Base-by-base conservation (phyloP, 2,888 invertebrate species). In the Eupithecia exiguata region DNA sequence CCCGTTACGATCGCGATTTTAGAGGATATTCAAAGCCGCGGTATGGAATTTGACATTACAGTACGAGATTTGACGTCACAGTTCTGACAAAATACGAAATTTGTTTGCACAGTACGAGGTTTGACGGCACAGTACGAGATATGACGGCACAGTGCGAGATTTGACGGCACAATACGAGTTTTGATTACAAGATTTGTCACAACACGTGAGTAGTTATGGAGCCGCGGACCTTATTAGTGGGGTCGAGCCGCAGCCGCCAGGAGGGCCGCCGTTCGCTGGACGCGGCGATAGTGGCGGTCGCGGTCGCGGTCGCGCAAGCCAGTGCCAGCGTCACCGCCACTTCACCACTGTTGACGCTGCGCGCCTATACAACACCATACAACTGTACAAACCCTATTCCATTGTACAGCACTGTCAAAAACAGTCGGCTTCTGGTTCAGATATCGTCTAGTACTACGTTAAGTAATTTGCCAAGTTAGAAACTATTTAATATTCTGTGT, bases 241-340 rank as follows among this genome's bases (percentile, higher is more conserved):
- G 97, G 95, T 98, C 98, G 93, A 98, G 97, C 91, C 97, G 96
- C 87, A 98, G 96, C 91, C 98, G 96, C 98, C 98, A 98, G 84
- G 98, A 98, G 62, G 98, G 98, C 88, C 98, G 96, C 83, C 98
- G 96, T 92, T 98, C 98, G 88, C 90, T 89, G 90, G 88, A 89
- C 84, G 95, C 90, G 82, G 94, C 92, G 85, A 95, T 94, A 81
- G 94, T 94, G 40, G 94, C 93, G 77, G 93, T 93, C 71, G 94
- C 94, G 67, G 94, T 92, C 74, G 92, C 93, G 79, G 92, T 88
- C 76, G 90, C 92, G 81, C 89, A 86, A 78, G 92, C 92, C 83
- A 92, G 81, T 82, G 92, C 92, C 67, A 91, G 77, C 73, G 91
- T 89, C 80, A 93, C 92, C 71, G 92, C 92, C 75, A 89, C 90